Evolutionary conservation across 2,888 invertebrate genomes (phyloP).

Genomic region (Athripsodes cinereus): DNA sequence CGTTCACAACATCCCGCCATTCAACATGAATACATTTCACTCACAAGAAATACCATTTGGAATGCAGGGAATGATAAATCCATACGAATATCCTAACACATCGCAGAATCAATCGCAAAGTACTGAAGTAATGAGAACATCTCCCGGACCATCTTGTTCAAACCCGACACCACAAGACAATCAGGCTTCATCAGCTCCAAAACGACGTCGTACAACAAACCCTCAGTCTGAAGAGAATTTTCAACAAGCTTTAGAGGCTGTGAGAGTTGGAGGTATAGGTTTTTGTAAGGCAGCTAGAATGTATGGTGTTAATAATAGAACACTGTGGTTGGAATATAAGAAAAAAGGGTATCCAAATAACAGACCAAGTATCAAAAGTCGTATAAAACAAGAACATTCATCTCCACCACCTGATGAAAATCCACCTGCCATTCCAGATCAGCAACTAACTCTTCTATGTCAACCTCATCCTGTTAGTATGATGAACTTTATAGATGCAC

Average conservation of each 20-base stretch:
- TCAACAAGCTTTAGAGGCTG: conserved; percentile 73
- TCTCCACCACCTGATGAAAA: conserved; percentile 52
- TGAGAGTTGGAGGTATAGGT: conserved; percentile 75
- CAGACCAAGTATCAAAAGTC: conserved; percentile 69
- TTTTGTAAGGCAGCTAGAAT: conserved; percentile 80
- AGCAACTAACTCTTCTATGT: conserved; percentile 53
- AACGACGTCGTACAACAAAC: conserved; percentile 68
- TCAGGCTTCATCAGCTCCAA: conserved; percentile 38
- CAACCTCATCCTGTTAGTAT: conserved; percentile 61
- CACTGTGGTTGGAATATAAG: conserved; percentile 79
- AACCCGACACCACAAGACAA: conserved; percentile 33
- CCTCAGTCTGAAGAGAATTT: conserved; percentile 81
- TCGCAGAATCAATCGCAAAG: conserved; percentile 10
- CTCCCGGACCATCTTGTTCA: conserved; percentile 38
- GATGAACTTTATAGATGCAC: conserved; percentile 64
- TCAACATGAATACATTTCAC: conserved; percentile 1
- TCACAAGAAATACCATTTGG: conserved; percentile 42
- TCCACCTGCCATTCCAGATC: conserved; percentile 33
- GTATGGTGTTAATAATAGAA: conserved; percentile 80
- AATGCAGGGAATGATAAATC: conserved; percentile 49
- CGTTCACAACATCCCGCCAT: conserved; percentile 34
- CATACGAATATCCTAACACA: conserved; percentile 44
- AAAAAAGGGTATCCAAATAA: conserved; percentile 79
- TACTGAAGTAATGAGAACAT: conserved; percentile 28
- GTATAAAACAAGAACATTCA: conserved; percentile 64